These are phyloP conservation scores for Spodoptera littoralis DNA, from an alignment of 2,888 invertebrate species.

Conservation along the genomic window DNA sequence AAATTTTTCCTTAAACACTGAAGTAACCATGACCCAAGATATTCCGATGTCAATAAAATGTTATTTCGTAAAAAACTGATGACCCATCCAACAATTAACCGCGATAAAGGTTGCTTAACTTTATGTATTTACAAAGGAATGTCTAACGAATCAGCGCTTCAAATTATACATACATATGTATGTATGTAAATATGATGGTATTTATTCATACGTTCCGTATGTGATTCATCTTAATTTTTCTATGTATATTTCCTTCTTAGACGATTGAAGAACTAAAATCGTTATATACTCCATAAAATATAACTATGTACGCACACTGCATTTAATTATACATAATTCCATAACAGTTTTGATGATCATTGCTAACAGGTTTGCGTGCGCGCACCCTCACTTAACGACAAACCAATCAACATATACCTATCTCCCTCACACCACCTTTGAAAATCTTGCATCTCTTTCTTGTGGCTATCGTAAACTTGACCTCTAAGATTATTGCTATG, in stretches of 20 bases:
- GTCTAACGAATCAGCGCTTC: too few relatives aligned
- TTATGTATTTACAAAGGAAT: background rate
- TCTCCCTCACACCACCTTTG: slow-evolving; percentile 58
- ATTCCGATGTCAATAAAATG: too few relatives aligned
- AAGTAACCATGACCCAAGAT: too few relatives aligned
- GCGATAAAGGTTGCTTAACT: slow-evolving; percentile 8
- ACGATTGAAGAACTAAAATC: slow-evolving; percentile 1
- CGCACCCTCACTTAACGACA: slow-evolving; percentile 53
- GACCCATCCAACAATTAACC: slow-evolving; percentile 1
- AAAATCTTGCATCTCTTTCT: slow-evolving; percentile 58
- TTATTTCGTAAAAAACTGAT: too few relatives aligned
- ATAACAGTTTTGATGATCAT: slow-evolving; percentile 67
- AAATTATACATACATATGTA: background rate
- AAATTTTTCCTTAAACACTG: too few relatives aligned
- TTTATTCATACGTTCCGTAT: slow-evolving; percentile 8
- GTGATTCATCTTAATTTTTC: background rate
- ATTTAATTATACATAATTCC: slow-evolving; percentile 48
- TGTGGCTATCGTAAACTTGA: slow-evolving; percentile 80
- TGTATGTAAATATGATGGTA: slow-evolving; percentile 13
- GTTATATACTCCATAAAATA: slow-evolving; percentile 3
- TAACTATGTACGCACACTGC: slow-evolving; percentile 24
- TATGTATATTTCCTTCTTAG: background rate
- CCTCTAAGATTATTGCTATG: slow-evolving; percentile 71
- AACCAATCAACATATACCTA: slow-evolving; percentile 49
- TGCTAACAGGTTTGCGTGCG: slow-evolving; percentile 75